phyloP scores from a whole-genome alignment of 2,888 invertebrate species.

The Philereme transversata region DNA sequence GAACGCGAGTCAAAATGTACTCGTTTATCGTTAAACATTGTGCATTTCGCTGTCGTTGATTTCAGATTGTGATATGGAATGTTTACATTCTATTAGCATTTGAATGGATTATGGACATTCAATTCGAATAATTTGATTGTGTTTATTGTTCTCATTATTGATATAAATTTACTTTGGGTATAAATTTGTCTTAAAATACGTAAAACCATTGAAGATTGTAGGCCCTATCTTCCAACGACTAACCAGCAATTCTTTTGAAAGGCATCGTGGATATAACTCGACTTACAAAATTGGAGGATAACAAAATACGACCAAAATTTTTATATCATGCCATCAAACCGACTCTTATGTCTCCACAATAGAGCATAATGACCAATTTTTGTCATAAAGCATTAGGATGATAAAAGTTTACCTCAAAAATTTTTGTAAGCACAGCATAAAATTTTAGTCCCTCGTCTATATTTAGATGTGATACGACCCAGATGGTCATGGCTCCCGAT shows the following conservation, averaged over 20 bases:
- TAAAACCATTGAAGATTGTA: not conserved
- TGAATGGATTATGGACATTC: conserved; percentile 20
- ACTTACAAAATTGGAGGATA: not conserved
- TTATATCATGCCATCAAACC: conserved; percentile 28
- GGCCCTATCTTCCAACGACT: not conserved
- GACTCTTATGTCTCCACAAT: conserved; percentile 35
- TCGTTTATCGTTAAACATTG: conserved; percentile 42
- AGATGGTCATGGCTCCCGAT: conserved; percentile 80
- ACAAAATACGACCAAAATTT: conserved; percentile 24
- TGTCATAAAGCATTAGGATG: conserved; percentile 32
- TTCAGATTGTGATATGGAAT: conserved; percentile 25
- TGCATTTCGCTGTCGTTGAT: conserved; percentile 26
- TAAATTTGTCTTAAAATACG: not conserved
- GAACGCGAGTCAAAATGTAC: conserved; percentile 45
- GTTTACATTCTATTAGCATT: conserved; percentile 26
- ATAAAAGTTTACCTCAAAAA: conserved; percentile 53
- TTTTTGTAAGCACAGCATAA: conserved; percentile 70
- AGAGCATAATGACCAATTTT: conserved; percentile 36
- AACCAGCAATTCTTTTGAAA: not conserved
- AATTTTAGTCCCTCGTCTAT: conserved; percentile 72
- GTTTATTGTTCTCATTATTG: not conserved
- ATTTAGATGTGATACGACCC: conserved; percentile 79
- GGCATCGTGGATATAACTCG: not conserved
- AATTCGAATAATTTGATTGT: conserved; percentile 1
- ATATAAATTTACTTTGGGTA: not conserved